Evolutionary conservation across 2,797 vertebrate genomes (phyloP), one percentile per base, ranked within the genome.

Genomic region (Hydrocynus forskahlii): DNA sequence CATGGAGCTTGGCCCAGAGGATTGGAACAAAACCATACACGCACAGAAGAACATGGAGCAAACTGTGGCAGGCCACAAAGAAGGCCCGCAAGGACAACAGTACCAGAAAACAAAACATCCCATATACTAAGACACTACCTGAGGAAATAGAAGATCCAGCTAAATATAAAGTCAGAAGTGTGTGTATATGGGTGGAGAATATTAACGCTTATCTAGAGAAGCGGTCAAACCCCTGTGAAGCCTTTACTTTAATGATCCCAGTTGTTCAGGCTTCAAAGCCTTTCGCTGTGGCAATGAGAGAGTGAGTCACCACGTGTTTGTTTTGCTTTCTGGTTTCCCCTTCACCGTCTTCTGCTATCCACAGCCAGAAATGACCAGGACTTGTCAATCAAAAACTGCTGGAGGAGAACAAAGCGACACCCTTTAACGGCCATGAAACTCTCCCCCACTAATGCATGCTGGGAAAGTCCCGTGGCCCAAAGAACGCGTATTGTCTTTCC

Each of bases 201-300:
- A 78, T 35, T 57, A 63, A 89, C 64, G 21, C 82, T 82, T 77
- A 82, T 85, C 25, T 21, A 59, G 75, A 86, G 84, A 85, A 75
- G 83, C 89, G 81, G 91, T 81, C 78, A 88, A 89, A 89, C 92
- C 91, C 87, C 91, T 90, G 90, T 90, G 86, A 87, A 72, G 88
- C 87, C 89, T 86, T 0, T 16, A 87, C 91, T 92, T 94, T 93
- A 90, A 93, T 45, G 77, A 91, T 91, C 14, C 0, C 91, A 91
- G 89, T 93, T 95, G 93, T 93, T 92, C 88, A 87, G 80, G 81
- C 91, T 92, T 93, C 92, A 90, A 93, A 92, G 88, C 75, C 82
- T 88, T 83, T 68, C 21, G 29, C 73, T 79, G 88, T 79, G 59
- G 86, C 84, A 76, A 87, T 75, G 79, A 80, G 83, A 83, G 73